phyloP scores from a whole-genome alignment of 2,888 invertebrate genomes.

The Dione juno region DNA sequence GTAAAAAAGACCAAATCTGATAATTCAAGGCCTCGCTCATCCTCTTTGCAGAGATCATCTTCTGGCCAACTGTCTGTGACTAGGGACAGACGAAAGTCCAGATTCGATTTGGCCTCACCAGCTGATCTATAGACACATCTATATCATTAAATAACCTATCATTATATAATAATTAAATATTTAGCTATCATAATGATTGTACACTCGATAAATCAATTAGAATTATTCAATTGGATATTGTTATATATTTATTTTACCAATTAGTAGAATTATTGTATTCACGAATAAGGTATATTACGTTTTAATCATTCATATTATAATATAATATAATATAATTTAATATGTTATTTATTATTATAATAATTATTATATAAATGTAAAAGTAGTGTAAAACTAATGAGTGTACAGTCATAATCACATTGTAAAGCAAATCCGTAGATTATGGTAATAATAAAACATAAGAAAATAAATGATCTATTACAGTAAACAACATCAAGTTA shows the following conservation, averaged over 20 bases:
- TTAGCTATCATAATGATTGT: slow-evolving; percentile 16
- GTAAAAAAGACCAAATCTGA: slow-evolving; percentile 78
- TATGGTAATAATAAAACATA: slow-evolving; percentile 14
- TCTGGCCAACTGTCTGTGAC: slow-evolving; percentile 71
- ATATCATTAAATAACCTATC: slow-evolving; percentile 40
- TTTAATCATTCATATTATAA: slow-evolving; percentile 3
- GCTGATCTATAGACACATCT: slow-evolving; percentile 59
- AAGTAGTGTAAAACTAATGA: neutral
- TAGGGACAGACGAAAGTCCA: slow-evolving; percentile 71
- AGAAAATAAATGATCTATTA: slow-evolving; percentile 17
- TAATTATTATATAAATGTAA: neutral
- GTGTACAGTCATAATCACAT: slow-evolving; percentile 15
- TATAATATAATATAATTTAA: neutral
- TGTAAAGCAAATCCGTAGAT: slow-evolving; percentile 7
- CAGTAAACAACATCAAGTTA: neutral
- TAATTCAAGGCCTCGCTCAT: slow-evolving; percentile 69
- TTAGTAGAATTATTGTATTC: slow-evolving; percentile 7
- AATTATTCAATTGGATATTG: slow-evolving; percentile 12
- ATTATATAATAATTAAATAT: slow-evolving; percentile 25
- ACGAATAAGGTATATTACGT: neutral
- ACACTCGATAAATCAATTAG: neutral
- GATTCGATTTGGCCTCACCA: slow-evolving; percentile 73
- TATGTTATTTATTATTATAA: slow-evolving; percentile 10
- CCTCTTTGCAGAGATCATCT: slow-evolving; percentile 75
- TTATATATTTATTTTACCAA: neutral